A percentile compares a stretch with the other conserved stretches of the same genome.
Conservation (phyloP, 2,113 vertebrate genomes). For the Tinamus guttatus region DNA sequence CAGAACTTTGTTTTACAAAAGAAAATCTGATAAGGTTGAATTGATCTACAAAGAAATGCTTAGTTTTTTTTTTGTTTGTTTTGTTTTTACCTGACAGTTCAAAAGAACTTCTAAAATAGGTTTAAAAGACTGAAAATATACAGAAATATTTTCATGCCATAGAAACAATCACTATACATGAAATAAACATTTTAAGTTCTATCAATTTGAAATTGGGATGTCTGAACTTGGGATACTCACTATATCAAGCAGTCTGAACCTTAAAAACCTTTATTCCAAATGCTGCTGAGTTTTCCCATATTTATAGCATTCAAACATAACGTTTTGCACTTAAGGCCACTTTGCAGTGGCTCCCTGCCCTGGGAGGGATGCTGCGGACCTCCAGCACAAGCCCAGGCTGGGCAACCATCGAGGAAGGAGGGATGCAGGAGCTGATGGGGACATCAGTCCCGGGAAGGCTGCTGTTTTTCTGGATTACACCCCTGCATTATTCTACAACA, state of each 20-base stretch:
- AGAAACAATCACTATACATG: not conserved
- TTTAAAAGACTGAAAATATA: not conserved
- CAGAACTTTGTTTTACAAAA: constrained; percentile 23
- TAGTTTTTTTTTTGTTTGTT: not conserved
- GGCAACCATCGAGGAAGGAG: not conserved
- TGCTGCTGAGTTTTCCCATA: not conserved
- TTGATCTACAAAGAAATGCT: not conserved
- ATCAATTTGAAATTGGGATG: not conserved
- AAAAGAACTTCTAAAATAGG: not conserved
- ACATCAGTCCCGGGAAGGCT: not conserved
- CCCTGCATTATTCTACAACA: not conserved
- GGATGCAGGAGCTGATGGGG: not conserved
- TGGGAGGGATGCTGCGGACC: not conserved
- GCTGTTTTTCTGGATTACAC: not conserved
- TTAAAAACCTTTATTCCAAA: not conserved
- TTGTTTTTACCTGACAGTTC: not conserved
- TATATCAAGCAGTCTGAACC: not conserved
- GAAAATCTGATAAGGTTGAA: constrained; percentile 12
- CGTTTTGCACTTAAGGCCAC: not conserved
- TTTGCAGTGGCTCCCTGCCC: not conserved
- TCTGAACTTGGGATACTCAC: not conserved
- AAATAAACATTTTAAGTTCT: not conserved
- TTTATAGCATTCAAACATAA: not conserved
- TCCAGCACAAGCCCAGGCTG: not conserved
- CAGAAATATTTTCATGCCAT: constrained; percentile 29